Evolutionary conservation across 2,113 vertebrate genomes (phyloP).

Genomic region (Spilogale gracilis): DNA sequence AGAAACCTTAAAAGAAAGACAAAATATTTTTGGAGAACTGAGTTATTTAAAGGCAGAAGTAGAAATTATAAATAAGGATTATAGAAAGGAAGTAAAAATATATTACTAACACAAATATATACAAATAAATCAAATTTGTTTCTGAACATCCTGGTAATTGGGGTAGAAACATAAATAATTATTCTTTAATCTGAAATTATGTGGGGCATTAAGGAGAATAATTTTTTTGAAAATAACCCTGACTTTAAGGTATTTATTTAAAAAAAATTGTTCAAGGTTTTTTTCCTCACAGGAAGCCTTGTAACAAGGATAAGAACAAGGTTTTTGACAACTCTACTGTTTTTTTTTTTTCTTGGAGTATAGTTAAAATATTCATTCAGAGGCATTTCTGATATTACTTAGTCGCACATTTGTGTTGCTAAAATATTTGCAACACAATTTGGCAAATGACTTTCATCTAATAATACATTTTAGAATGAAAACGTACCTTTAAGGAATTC

Average conservation of each 20-base stretch:
- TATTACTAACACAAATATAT: not conserved
- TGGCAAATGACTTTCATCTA: not conserved
- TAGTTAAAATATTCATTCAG: not conserved
- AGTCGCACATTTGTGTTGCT: not conserved
- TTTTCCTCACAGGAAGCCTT: not conserved
- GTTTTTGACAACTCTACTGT: not conserved
- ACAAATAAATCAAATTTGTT: slow-evolving; percentile 33
- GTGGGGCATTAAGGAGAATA: not conserved
- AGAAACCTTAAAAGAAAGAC: not conserved
- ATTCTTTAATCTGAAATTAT: slow-evolving; percentile 29
- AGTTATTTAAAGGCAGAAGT: slow-evolving; percentile 29
- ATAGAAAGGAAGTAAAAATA: not conserved
- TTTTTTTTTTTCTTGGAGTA: not conserved
- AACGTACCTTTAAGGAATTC: not conserved
- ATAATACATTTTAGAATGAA: not conserved
- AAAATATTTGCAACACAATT: not conserved
- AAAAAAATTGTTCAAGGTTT: not conserved
- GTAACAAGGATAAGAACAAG: not conserved
- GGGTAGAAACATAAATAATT: not conserved
- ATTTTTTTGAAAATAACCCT: slow-evolving; percentile 2
- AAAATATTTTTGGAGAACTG: not conserved
- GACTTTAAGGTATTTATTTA: not conserved
- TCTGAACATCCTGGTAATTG: not conserved
- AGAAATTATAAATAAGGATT: slow-evolving; percentile 28
- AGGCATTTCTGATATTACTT: not conserved